phyloP scores from a whole-genome alignment of 2,113 vertebrate genomes.

The Oxyura jamaicensis region DNA sequence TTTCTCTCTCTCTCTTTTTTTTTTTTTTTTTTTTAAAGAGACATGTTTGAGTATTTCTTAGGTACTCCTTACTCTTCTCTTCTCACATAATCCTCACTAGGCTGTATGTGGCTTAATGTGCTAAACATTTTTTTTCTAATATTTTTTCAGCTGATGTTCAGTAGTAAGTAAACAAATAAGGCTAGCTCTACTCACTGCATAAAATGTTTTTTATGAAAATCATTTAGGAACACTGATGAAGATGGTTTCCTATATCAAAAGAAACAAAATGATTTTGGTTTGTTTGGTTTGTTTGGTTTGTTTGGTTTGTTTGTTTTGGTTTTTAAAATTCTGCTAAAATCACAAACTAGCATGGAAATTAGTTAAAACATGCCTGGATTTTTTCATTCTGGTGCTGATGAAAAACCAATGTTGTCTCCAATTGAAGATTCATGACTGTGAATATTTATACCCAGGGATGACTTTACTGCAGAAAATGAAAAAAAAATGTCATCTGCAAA shows the following conservation, averaged over 20 bases:
- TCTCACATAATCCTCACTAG: background rate
- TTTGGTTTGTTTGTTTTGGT: background rate
- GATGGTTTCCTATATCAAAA: background rate
- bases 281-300: background rate
- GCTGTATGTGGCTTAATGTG: background rate
- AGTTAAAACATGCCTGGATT: background rate
- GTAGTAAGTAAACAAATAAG: background rate
- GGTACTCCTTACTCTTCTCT: background rate
- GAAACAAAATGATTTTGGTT: accelerated
- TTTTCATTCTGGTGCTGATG: background rate
- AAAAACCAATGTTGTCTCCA: background rate
- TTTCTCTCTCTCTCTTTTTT: background rate
- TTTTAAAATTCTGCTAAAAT: background rate
- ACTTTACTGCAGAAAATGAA: background rate
- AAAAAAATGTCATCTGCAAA: background rate
- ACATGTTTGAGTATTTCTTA: background rate
- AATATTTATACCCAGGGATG: background rate
- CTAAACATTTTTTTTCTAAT: background rate
- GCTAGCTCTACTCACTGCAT: background rate
- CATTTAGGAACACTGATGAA: background rate
- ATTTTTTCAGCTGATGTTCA: background rate
- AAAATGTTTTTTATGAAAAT: background rate
- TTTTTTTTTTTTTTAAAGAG: background rate
- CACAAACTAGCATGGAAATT: background rate
- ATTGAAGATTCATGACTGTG: background rate